phyloP scores from a whole-genome alignment of 92 coral and sea anemone genomes.

The Parazoanthus atlanticus region DNA sequence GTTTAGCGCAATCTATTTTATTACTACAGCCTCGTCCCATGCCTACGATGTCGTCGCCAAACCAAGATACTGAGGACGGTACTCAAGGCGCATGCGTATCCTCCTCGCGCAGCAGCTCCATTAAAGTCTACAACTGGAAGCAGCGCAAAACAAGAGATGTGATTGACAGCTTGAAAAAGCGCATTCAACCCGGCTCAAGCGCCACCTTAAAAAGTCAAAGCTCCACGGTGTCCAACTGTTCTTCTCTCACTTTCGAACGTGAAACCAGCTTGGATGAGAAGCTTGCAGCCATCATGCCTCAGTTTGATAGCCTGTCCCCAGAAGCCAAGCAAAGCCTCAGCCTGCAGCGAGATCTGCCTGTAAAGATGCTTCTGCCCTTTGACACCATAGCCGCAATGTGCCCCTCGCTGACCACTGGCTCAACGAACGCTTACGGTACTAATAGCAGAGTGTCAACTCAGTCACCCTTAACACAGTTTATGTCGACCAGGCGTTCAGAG shows the following conservation, averaged over 20 bases:
- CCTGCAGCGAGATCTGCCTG: conserved; percentile 55
- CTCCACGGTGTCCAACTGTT: conserved; percentile 14
- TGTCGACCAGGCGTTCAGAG: conserved; percentile 8
- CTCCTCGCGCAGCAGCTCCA: not conserved
- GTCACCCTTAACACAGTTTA: not conserved
- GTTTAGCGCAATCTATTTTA: too few species aligned
- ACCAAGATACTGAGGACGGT: conserved; percentile 46
- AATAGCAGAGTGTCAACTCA: not conserved
- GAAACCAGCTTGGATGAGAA: conserved; percentile 68
- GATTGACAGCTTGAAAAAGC: conserved; percentile 80
- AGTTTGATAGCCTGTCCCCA: conserved; percentile 60
- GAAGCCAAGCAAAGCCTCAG: conserved; percentile 64
- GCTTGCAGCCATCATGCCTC: conserved; percentile 70
- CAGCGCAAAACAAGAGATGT: conserved; percentile 71
- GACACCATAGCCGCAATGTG: conserved; percentile 68
- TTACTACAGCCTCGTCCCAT: not conserved
- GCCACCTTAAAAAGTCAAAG: conserved; percentile 7
- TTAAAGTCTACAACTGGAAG: conserved; percentile 66
- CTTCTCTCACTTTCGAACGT: conserved; percentile 9
- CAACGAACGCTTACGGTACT: not conserved
- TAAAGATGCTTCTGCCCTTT: conserved; percentile 61
- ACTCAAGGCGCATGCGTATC: not conserved
- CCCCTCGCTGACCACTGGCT: conserved; percentile 11
- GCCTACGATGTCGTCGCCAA: not conserved
- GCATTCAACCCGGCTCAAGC: conserved; percentile 49